These are phyloP conservation scores for Autographa gamma DNA, from an alignment of 2,888 invertebrate species.

Conservation along the genomic window DNA sequence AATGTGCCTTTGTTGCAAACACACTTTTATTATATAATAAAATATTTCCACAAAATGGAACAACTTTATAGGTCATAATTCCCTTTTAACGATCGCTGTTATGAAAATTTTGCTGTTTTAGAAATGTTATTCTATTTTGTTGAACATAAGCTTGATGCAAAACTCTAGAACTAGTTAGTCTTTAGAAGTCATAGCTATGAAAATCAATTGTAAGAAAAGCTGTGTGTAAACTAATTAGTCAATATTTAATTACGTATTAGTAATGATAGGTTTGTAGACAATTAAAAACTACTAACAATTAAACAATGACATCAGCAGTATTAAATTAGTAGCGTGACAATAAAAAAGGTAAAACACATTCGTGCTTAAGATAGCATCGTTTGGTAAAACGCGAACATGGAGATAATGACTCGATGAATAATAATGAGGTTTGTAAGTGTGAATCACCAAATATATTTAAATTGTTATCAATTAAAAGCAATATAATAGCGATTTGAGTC, in stretches of 20 bases:
- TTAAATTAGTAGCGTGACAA: slow-evolving; percentile 80
- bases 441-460: slow-evolving; percentile 90
- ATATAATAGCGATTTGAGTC: slow-evolving; percentile 88
- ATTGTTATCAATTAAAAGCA: slow-evolving; percentile 90
- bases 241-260: slow-evolving; percentile 5
- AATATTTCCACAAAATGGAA: slow-evolving; percentile 85
- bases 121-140: slow-evolving; percentile 33
- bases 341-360: slow-evolving; percentile 86
- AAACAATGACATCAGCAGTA: slow-evolving; percentile 63
- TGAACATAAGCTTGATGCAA: background rate
- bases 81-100: slow-evolving; percentile 76
- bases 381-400: slow-evolving; percentile 82
- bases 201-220: background rate
- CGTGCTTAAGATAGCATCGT: slow-evolving; percentile 83
- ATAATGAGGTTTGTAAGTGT: slow-evolving; percentile 87
- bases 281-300: slow-evolving; percentile 54
- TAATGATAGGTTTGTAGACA: slow-evolving; percentile 21
- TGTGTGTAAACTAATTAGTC: background rate
- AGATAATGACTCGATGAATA: slow-evolving; percentile 89
- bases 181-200: too few relatives aligned
- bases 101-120: slow-evolving; percentile 58
- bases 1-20: slow-evolving; percentile 86
- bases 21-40: slow-evolving; percentile 88
- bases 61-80: slow-evolving; percentile 87
- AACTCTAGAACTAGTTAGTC: background rate